Evolutionary conservation across 2,113 vertebrate species (phyloP).

Genomic region (Bujurquina vittata): DNA sequence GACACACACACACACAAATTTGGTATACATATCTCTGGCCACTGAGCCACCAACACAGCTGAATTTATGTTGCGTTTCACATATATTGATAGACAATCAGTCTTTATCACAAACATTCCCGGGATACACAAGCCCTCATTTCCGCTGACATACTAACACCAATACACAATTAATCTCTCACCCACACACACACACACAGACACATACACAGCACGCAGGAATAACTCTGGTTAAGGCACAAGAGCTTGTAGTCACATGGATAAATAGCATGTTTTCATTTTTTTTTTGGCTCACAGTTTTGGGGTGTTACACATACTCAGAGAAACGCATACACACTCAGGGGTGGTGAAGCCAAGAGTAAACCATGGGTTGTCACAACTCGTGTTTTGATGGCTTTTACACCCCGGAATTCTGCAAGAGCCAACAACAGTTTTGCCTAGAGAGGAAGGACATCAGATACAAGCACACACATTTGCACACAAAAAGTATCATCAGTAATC

Average conservation of each 20-base stretch:
- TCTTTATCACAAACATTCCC: slow-evolving; percentile 57
- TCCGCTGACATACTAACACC: slow-evolving; percentile 65
- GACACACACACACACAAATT: neutral
- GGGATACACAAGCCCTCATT: slow-evolving; percentile 48
- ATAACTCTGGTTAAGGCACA: neutral
- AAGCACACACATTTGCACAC: neutral
- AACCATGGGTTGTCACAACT: slow-evolving; percentile 66
- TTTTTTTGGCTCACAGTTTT: neutral
- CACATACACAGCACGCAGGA: neutral
- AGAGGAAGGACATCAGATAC: slow-evolving; percentile 52
- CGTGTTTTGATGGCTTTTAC: slow-evolving; percentile 57
- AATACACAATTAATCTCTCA: slow-evolving; percentile 51
- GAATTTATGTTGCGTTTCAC: slow-evolving; percentile 39
- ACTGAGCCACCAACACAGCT: slow-evolving; percentile 14
- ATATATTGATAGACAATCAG: slow-evolving; percentile 55
- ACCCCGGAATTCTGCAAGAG: slow-evolving; percentile 42
- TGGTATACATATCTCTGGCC: slow-evolving; percentile 20
- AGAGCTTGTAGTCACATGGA: neutral
- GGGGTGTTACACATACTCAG: neutral
- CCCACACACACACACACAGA: neutral
- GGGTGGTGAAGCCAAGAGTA: slow-evolving; percentile 41
- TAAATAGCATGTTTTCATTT: neutral
- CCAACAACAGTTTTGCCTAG: slow-evolving; percentile 33
- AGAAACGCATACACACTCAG: slow-evolving; percentile 25
- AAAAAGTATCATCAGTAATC: neutral